phyloP scores from a whole-genome alignment of 2,888 invertebrate species.

The Caenorhabditis sp. region DNA sequence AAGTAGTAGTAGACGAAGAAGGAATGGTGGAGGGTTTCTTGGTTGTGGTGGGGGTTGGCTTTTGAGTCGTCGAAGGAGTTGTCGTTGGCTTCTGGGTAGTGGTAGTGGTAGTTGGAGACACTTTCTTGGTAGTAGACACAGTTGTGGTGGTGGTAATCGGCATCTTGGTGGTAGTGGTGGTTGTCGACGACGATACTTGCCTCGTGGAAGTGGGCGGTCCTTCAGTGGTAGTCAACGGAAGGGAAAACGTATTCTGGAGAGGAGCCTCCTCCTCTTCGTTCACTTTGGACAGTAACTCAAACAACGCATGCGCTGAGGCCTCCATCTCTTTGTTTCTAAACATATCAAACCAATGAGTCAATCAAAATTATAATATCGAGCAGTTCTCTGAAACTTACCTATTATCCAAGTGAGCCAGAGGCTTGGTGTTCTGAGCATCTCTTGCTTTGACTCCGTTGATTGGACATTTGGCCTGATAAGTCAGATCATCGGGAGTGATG shows the following conservation, averaged over 20 bases:
- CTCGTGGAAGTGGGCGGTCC: slow-evolving; percentile 22
- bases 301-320: slow-evolving; percentile 74
- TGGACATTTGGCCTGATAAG: slow-evolving; percentile 81
- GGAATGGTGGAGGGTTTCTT: slow-evolving; percentile 21
- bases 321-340: slow-evolving; percentile 70
- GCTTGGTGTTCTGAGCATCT: slow-evolving; percentile 37
- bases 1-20: slow-evolving; percentile 38
- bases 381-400: slow-evolving; percentile 9
- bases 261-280: slow-evolving; percentile 34
- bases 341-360: slow-evolving; percentile 30
- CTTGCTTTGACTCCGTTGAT: slow-evolving; percentile 46
- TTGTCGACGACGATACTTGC: slow-evolving; percentile 44
- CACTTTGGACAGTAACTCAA: slow-evolving; percentile 70
- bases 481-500: slow-evolving; percentile 83
- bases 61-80: slow-evolving; percentile 23
- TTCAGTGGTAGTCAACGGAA: slow-evolving; percentile 42
- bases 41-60: slow-evolving; percentile 32
- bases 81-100: slow-evolving; percentile 48
- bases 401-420: slow-evolving; percentile 46
- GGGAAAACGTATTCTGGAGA: slow-evolving; percentile 41
- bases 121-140: slow-evolving; percentile 40
- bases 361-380: slow-evolving; percentile 17
- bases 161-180: slow-evolving; percentile 47
- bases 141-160: no score
- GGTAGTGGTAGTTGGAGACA: slow-evolving; percentile 17